Conservation (phyloP, 2,113 vertebrate genomes). For the Pterophyllum scalare region DNA sequence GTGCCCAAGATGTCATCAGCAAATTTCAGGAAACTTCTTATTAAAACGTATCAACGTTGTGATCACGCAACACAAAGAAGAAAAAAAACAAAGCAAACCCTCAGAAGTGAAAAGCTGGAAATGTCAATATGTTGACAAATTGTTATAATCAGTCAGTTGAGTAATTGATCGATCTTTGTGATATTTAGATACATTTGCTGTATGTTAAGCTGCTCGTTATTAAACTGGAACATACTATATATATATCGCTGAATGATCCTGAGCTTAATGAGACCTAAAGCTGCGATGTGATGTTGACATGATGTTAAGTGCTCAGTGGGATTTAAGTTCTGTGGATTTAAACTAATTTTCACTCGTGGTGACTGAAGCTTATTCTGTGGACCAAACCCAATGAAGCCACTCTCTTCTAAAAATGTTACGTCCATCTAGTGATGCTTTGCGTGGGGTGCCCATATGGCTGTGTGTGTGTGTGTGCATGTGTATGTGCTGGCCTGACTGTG, state of each 20-base stretch:
- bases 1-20: too few relatives aligned
- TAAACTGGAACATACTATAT: background rate
- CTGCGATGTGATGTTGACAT: conserved; percentile 22
- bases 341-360: conserved; percentile 24
- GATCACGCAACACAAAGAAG: background rate
- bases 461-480: conserved; percentile 35
- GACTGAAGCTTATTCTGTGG: conserved; percentile 12
- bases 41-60: too few relatives aligned
- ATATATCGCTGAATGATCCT: background rate
- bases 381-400: conserved; percentile 22
- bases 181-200: background rate
- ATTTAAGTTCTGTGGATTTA: conserved; percentile 27
- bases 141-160: background rate
- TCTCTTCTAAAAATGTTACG: conserved; percentile 7
- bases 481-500: conserved; percentile 55
- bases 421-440: conserved; percentile 38
- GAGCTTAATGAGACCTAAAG: conserved; percentile 13
- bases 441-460: conserved; percentile 44
- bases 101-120: background rate
- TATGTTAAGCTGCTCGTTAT: background rate
- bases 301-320: conserved; percentile 15
- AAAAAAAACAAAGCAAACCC: background rate
- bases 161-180: background rate
- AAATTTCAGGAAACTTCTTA: too few relatives aligned
- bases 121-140: background rate